Conservation (phyloP, 2,113 vertebrate species). For the Lagopus leucura region DNA sequence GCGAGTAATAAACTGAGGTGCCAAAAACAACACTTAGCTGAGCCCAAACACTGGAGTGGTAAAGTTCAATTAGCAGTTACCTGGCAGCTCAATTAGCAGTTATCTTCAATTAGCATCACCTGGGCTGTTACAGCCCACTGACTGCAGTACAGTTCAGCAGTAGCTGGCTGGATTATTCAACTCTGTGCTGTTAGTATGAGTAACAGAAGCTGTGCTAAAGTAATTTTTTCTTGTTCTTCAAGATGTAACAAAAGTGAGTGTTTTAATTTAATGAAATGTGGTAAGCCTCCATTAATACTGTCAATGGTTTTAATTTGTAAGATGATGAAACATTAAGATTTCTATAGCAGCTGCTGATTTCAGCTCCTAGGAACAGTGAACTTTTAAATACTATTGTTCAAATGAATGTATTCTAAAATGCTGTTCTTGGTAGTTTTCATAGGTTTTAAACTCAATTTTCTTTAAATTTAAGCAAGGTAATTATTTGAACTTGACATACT, state of each 20-base stretch:
- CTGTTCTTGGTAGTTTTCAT: not conserved
- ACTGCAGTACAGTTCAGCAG: not conserved
- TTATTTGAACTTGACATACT: not conserved
- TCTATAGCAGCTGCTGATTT: constrained; percentile 68
- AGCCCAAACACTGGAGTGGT: not conserved
- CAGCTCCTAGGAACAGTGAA: constrained; percentile 52
- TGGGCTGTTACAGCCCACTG: not conserved
- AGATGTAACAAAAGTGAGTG: constrained; percentile 61
- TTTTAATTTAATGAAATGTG: constrained; percentile 78
- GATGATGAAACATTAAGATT: constrained; percentile 74
- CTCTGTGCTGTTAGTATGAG: constrained; percentile 2
- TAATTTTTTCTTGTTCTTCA: constrained; percentile 47
- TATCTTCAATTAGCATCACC: constrained; percentile 12
- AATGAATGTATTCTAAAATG: constrained; percentile 29
- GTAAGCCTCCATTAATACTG: constrained; percentile 68
- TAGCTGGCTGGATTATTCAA: not conserved
- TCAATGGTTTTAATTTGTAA: constrained; percentile 66
- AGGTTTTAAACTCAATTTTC: not conserved
- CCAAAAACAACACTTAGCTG: not conserved
- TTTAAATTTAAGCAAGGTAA: not conserved
- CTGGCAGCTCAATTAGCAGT: constrained; percentile 33
- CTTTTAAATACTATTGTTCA: constrained; percentile 57
- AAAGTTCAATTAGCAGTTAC: constrained; percentile 27
- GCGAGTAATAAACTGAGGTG: not conserved
- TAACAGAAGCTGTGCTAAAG: constrained; percentile 57